Base-by-base conservation (phyloP, 2,113 vertebrate species). In the Indicator indicator region DNA sequence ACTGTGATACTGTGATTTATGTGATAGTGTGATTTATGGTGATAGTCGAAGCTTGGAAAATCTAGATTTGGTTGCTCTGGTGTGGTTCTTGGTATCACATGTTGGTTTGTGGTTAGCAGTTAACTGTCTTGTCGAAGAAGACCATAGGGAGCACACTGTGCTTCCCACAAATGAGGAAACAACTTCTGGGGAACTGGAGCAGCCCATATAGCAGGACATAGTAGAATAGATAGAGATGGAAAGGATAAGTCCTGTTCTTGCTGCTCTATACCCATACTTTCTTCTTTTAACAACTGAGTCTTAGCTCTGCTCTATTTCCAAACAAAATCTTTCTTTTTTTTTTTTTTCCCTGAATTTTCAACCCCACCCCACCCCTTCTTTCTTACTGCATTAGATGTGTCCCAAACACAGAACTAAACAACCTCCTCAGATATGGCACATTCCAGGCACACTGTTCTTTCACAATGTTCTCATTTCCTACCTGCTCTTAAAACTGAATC, bases 51-150 rank as follows among this genome's bases (percentile, higher is more conserved):
- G 42, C 62, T 90, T 94, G 58, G 80, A 69, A 88, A 59, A 13
- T 83, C 65, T 81, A 83, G 33, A 69, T 86, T 82, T 68, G 60
- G 54, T 86, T 90, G 88, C 60, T 88, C 69, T 96, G 69, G 18
- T 91, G 86, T 94, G 88, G 79, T 88, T 92, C 76, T 56, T 42
- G 27, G 80, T 96, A 96, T 83, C 83, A 20, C 69, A 27, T 5
- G 48, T 50, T 93, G 54, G 79, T 91, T 94, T 96, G 60, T 95
- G 95, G 95, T 83, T 81, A 93, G 83, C 46, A 83, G 70, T 81
- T 32, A 78, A 46, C 32, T 83, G 44, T 23, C 5, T 70, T 67
- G 58, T 65, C 36, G 71, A 77, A 79, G 72, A 69, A 68, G 84
- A 77, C 86, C 90, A 88, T 76, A 77, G 71, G 44, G 84, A 94